Base-by-base conservation (phyloP, 2,113 vertebrate species). In the Antigone vipio region DNA sequence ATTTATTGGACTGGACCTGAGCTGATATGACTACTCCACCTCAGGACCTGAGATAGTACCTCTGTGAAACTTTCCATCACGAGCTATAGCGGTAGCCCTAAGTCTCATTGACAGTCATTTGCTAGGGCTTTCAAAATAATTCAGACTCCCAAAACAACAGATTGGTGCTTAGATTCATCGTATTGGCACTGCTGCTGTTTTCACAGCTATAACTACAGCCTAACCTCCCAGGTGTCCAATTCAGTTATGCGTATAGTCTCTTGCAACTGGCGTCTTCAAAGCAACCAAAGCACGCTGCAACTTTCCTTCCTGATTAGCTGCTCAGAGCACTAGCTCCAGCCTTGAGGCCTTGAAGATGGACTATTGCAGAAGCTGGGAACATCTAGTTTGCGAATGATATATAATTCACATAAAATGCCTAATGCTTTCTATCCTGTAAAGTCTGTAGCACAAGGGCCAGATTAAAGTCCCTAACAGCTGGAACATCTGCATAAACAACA, bases 161-260 rank as follows among this genome's bases (percentile, higher is more conserved):
- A 85, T 90, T 92, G 85, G 63, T 94, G 78, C 74, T 96, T 85
- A 89, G 58, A 79, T 64, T 91, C 74, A 42, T 38, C 0, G 12
- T 44, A 13, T 42, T 68, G 74, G 81, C 59, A 53, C 35, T 35
- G 87, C 92, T 91, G 85, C 74, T 95, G 78, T 95, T 96, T 95
- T 95, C 89, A 69, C 81, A 92, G 92, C 92, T 83, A 44, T 85
- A 89, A 92, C 84, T 92, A 44, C 85, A 92, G 55, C n/a, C 78
- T 78, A 90, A 9, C 66, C 58, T 96, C 92, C 95, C 95, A 94
- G 84, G 93, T 96, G 94, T 68, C 92, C 87, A 76, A 88, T 96
- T 89, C 93, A 82, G 56, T 86, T 91, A 69, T 11, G 59, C 53
- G 45, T 40, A 44, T 21, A 89, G 87, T 66, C 58, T 85, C 85